Percentiles rank a stretch among this genome's conserved stretches.
These are phyloP conservation scores for Melikaiella ostensackeni DNA, from an alignment of 2,888 invertebrate genomes.

Conservation along the genomic window DNA sequence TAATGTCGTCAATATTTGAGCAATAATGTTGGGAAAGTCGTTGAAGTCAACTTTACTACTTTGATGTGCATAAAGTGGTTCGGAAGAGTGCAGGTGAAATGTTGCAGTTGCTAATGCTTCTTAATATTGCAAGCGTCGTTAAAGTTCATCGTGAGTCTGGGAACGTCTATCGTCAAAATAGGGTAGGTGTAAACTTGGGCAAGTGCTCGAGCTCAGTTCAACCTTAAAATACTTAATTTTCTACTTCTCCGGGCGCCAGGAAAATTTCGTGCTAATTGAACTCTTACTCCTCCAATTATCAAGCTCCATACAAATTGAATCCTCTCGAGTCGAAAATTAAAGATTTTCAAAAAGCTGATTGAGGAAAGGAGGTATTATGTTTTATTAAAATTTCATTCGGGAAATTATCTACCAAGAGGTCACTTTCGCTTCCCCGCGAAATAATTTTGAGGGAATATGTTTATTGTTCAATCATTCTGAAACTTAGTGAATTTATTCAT, in stretches of 20 bases:
- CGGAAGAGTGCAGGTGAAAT: not conserved
- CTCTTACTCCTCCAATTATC: not conserved
- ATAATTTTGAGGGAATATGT: too few relatives aligned
- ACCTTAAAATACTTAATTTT: not conserved
- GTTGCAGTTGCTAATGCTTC: slow-evolving; percentile 14
- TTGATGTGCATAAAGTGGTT: not conserved
- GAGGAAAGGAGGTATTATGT: too few relatives aligned
- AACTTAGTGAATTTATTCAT: too few relatives aligned
- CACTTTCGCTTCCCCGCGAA: too few relatives aligned
- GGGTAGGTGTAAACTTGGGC: not conserved
- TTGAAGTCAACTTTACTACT: not conserved
- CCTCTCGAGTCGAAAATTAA: not conserved
- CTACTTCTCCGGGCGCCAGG: not conserved
- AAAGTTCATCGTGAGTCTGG: not conserved
- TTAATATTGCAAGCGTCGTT: slow-evolving; percentile 26
- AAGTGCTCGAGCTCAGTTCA: not conserved
- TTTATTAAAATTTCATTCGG: too few relatives aligned
- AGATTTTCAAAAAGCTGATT: too few relatives aligned
- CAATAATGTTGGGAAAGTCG: not conserved
- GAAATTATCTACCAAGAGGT: too few relatives aligned
- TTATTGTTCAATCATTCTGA: too few relatives aligned
- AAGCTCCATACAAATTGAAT: not conserved
- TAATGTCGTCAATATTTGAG: not conserved
- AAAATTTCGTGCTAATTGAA: not conserved
- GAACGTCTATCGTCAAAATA: slow-evolving; percentile 9